Evolutionary conservation across 1,140 invertebrate genomes (phyloP), one percentile per base, ranked within the genome.

Genomic region (Drosophila pseudoananassae): DNA sequence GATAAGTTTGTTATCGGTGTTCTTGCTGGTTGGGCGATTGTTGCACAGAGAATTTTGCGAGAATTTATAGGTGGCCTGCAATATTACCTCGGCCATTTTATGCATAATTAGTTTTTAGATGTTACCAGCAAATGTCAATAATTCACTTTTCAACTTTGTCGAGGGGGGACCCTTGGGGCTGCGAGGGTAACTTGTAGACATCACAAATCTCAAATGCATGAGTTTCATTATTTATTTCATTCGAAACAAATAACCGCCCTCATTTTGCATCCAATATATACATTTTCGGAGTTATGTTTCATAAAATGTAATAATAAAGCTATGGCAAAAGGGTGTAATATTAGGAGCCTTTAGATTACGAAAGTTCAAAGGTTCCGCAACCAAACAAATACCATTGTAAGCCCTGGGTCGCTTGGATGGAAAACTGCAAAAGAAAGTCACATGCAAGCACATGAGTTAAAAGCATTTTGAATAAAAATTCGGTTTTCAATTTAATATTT

Each of bases 31-130:
- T 56, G 70, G 82, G 70, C 69, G 70, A 76, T 78, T 88, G 83
- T 74, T 83, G 82, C 75, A 71, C 75, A 83, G 79, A 20, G 20
- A 20, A 20, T 40, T 76, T 83, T 76, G 75, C 49, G 53, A 60
- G 79, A 79, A 88, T 88, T 88, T 88, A 88, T 88, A 88, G 83
- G 66, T 66, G 84, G 76, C 78, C 76, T 69, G 76, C 83, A 88
- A 88, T 89, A 88, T 88, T 88, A 84, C 79, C 60, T 57, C 63
- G 58, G 76, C 79, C 74, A 83, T 88, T 88, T 88, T 88, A 88
- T 88, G 83, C 84, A 89, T 88, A 88, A 88, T 88, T 88, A 88
- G 83, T 88, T 88, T 88, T 89, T 87, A 88, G 79, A 87, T 75
- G 64, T 88, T 65, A 71, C 69, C 71, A 73, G 40, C 5, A 43